Evolutionary conservation across 2,888 invertebrate species (phyloP).

Genomic region (Caenorhabditis japonica): DNA sequence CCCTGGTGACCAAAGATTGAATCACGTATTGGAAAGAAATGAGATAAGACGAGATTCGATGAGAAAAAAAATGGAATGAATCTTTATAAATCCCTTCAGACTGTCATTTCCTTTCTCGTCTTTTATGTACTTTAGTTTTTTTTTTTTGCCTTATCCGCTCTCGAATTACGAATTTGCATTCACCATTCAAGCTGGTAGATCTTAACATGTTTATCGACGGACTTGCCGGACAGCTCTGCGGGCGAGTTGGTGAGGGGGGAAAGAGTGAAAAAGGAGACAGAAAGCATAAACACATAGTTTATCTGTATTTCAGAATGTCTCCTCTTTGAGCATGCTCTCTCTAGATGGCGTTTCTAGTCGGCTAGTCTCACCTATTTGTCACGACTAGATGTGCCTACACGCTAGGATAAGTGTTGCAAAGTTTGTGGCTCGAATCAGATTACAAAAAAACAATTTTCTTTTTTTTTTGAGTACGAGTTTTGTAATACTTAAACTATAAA

Average conservation of each 20-base stretch:
- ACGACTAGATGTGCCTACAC: slow-evolving; percentile 44
- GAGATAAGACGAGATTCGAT: neutral
- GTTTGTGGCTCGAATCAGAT: too few species aligned
- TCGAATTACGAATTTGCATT: slow-evolving; percentile 25
- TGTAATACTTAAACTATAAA: too few species aligned
- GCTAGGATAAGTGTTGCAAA: slow-evolving; percentile 33
- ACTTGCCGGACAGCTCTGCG: slow-evolving; percentile 41
- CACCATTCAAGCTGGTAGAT: slow-evolving; percentile 37
- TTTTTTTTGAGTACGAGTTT: too few species aligned
- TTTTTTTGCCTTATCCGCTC: slow-evolving; percentile 21
- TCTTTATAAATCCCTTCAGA: slow-evolving; percentile 17
- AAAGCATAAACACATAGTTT: slow-evolving; percentile 47
- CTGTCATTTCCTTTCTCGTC: slow-evolving; percentile 3
- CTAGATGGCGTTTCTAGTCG: slow-evolving; percentile 13
- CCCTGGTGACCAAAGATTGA: neutral
- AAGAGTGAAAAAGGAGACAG: slow-evolving; percentile 9
- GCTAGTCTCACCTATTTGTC: slow-evolving; percentile 28
- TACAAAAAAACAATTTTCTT: too few species aligned
- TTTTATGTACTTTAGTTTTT: too few species aligned
- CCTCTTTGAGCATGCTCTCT: slow-evolving; percentile 15
- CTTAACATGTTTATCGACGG: slow-evolving; percentile 48
- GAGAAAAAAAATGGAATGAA: neutral
- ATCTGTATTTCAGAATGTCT: slow-evolving; percentile 47
- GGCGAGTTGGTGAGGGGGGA: slow-evolving; percentile 9
- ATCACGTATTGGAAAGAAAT: too few species aligned